Base-by-base conservation (phyloP, 2,888 invertebrate genomes). In the Diarsia rubi region DNA sequence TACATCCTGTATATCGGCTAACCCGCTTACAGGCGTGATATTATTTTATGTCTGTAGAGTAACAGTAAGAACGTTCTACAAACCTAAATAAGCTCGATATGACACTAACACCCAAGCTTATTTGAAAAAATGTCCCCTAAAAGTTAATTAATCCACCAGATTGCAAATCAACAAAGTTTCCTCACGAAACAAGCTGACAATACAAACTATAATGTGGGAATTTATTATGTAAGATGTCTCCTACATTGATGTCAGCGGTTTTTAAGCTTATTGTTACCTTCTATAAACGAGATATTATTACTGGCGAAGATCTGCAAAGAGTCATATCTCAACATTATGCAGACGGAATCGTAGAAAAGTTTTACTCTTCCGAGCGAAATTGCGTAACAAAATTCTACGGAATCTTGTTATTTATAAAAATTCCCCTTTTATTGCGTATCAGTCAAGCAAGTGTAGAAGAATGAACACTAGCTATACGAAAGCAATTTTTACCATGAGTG, bases 191-290 rank as follows among this genome's bases (percentile, higher is more conserved):
- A 3, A 47, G 14, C 37, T 52, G 69, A 69, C 69, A 78, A 78
- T 78, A 60, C 37, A 78, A n/a, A 75, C 75, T 78, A 78, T 78
- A 78, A n/a, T 78, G 78, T 75, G 75, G 69, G 75, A 75, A 78
- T 69, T 0, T 69, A 69, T 78, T 78, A 78, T 19, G 78, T 60
- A 69, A 78, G 37, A 60, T n/a, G 57, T 78, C n/a, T 12, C 49
- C 3, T 31, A 49, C 3, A 49, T 59, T 31, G 78, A 44, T 69
- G 69, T 78, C 44, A 59, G 14, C 11, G 9, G 57, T 59, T 75
- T 59, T 75, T 75, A 73, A n/a, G 47, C 14, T 5, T 71, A n/a
- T 54, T 31, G 31, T 31, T 12, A 16, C 1, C 31, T 19, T 16
- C 27, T 52, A 14, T 42, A 21, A 14, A 21, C 21, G 12, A 57